Evolutionary conservation across 2,113 vertebrate species (phyloP).

Genomic region (Vombatus ursinus): DNA sequence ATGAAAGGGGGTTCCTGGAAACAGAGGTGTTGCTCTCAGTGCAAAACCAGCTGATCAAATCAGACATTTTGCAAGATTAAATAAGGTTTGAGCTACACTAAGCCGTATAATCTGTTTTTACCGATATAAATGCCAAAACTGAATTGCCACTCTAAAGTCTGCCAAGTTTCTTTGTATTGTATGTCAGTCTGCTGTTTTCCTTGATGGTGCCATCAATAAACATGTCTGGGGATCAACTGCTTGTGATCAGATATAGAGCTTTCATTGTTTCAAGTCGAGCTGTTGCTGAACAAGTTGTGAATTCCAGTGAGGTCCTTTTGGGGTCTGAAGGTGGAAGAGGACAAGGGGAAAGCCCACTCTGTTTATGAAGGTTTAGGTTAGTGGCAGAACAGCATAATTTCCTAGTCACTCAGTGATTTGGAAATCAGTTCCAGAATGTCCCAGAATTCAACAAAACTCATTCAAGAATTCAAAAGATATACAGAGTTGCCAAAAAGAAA

Average conservation of each 20-base stretch:
- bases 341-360: slow-evolving; percentile 6
- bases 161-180: slow-evolving; percentile 87
- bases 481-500: slow-evolving; percentile 46
- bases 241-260: slow-evolving; percentile 83
- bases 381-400: slow-evolving; percentile 29
- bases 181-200: slow-evolving; percentile 88
- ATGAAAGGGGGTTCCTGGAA: slow-evolving; percentile 74
- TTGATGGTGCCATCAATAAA: slow-evolving; percentile 88
- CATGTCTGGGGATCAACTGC: slow-evolving; percentile 87
- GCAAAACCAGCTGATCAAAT: slow-evolving; percentile 77
- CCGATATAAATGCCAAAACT: slow-evolving; percentile 88
- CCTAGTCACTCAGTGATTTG: slow-evolving; percentile 36
- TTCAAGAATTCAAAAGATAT: slow-evolving; percentile 53
- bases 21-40: slow-evolving; percentile 75
- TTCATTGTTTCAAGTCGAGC: slow-evolving; percentile 82
- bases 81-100: slow-evolving; percentile 82
- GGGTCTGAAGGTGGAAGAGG: slow-evolving; percentile 22
- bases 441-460: slow-evolving; percentile 3
- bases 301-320: slow-evolving; percentile 55
- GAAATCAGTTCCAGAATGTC: slow-evolving; percentile 44
- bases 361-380: slow-evolving; percentile 34
- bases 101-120: slow-evolving; percentile 85
- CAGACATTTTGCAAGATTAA: slow-evolving; percentile 76
- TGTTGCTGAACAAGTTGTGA: slow-evolving; percentile 70
- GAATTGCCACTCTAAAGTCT: slow-evolving; percentile 83